A percentile compares a stretch with the other conserved stretches of the same genome.
phyloP scores from a whole-genome alignment of 1,140 invertebrate genomes.

The Metopolophium dirhodum region DNA sequence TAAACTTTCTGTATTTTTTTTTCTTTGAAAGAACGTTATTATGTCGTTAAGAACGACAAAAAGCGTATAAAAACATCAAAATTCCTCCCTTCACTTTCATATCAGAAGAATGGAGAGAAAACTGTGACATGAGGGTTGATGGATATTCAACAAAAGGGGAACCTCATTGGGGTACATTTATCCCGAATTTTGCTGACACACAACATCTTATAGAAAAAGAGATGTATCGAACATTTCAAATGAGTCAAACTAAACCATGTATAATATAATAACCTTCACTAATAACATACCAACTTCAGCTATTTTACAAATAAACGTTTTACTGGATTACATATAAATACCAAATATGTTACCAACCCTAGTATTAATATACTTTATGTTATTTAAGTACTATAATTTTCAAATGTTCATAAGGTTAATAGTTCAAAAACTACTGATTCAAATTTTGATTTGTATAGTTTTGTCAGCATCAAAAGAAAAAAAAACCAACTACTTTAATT shows the following conservation, averaged over 20 bases:
- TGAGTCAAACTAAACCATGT: neutral
- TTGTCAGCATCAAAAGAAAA: neutral
- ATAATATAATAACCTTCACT: neutral
- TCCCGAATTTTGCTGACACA: neutral
- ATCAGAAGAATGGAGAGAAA: neutral
- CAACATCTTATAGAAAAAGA: neutral
- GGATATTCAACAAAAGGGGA: conserved; percentile 14
- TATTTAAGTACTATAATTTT: neutral
- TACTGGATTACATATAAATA: neutral
- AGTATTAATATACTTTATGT: neutral
- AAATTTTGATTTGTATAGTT: neutral
- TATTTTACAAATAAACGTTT: neutral
- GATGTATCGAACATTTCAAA: neutral
- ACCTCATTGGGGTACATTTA: neutral
- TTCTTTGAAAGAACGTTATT: neutral
- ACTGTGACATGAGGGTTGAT: conserved; percentile 6
- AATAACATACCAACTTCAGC: neutral
- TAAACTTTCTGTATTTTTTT: conserved; percentile 42
- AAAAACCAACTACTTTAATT: neutral
- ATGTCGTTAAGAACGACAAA: conserved; percentile 20
- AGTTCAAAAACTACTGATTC: neutral
- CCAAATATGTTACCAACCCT: too few relatives aligned
- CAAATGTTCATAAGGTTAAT: neutral
- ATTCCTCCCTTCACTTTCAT: neutral
- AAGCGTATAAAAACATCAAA: conserved; percentile 42